Percentiles rank a stretch among this genome's conserved stretches.
These are phyloP conservation scores for Diadema setosum DNA, from an alignment of 35 echinoderm and acorn worm species.

Conservation along the genomic window DNA sequence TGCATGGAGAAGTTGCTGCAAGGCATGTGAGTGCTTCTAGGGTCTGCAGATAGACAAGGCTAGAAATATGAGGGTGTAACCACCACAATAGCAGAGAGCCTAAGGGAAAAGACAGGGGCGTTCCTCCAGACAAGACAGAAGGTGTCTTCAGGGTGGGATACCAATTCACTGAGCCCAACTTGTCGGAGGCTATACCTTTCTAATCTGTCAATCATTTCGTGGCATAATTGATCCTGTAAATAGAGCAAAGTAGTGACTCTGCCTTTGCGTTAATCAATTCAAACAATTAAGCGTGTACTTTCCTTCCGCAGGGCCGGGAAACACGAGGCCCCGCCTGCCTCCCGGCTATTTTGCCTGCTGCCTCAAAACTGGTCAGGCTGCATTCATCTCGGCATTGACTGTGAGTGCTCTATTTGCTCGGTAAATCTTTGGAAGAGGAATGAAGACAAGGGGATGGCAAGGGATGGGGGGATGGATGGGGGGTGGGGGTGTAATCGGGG, in stretches of 20 bases:
- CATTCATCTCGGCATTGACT: background rate
- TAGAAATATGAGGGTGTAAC: no score
- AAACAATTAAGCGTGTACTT: slow-evolving; percentile 27
- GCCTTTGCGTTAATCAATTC: background rate
- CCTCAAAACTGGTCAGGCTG: background rate
- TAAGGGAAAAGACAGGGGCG: no score
- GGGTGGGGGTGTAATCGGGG: background rate
- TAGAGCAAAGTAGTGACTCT: background rate
- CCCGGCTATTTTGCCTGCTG: slow-evolving; percentile 14
- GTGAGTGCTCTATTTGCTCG: background rate
- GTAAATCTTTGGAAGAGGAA: background rate
- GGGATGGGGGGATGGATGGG: background rate
- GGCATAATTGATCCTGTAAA: slow-evolving; percentile 12
- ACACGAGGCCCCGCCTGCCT: background rate
- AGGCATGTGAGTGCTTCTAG: no score
- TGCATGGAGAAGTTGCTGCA: no score
- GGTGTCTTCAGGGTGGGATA: no score
- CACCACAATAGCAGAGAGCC: no score
- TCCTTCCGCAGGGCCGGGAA: background rate
- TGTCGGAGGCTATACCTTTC: background rate
- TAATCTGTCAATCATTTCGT: slow-evolving; percentile 9
- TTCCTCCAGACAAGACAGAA: no score
- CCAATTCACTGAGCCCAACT: background rate
- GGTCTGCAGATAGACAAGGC: no score
- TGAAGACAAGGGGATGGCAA: background rate